Conservation (phyloP, 2,888 invertebrate genomes). For the Hydrotaea cyrtoneurina region DNA sequence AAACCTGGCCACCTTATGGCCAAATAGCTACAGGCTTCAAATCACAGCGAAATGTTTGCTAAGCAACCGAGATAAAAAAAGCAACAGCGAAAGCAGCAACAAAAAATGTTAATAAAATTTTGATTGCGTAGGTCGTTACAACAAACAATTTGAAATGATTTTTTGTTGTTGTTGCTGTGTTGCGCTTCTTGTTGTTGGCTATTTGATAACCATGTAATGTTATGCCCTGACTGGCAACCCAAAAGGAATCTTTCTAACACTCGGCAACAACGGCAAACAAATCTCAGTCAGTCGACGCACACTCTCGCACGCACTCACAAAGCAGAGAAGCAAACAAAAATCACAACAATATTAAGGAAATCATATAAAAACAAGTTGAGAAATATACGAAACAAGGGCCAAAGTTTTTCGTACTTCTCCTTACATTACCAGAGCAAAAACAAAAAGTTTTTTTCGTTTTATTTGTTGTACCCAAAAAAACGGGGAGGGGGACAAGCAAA, state of each 20-base stretch:
- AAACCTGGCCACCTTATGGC: background rate
- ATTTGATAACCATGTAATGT: conserved; percentile 13
- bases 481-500: background rate
- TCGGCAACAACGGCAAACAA: background rate
- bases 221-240: background rate
- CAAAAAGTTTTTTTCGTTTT: background rate
- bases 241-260: conserved; percentile 5
- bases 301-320: background rate
- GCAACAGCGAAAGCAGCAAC: background rate
- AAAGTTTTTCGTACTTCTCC: background rate
- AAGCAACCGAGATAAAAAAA: background rate
- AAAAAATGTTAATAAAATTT: conserved; percentile 10
- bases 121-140: conserved; percentile 30
- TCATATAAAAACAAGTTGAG: conserved; percentile 16
- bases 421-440: background rate
- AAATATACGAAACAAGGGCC: background rate
- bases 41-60: background rate
- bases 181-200: background rate
- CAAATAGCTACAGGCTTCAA: background rate
- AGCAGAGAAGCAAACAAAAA: conserved; percentile 12
- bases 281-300: too few species aligned
- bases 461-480: background rate
- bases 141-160: conserved; percentile 9
- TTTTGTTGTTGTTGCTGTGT: background rate
- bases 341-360: conserved; percentile 1